phyloP scores from a whole-genome alignment of 2,797 vertebrate genomes.

The Diplodus sargus region DNA sequence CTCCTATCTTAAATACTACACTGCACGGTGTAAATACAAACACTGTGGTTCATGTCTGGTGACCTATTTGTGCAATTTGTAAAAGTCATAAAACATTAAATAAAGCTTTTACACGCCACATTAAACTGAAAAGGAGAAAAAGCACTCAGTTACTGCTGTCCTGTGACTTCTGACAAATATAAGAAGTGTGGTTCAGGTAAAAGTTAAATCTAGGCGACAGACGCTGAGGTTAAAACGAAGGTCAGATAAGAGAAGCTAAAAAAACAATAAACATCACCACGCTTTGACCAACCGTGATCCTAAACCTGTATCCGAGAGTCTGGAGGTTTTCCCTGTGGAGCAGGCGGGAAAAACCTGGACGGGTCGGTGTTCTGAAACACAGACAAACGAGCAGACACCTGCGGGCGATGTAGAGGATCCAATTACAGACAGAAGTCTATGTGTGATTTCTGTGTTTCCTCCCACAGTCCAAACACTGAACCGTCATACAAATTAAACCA shows the following conservation, averaged over 20 bases:
- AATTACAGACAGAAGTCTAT: background rate
- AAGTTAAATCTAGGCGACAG: background rate
- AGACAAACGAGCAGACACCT: slow-evolving; percentile 21
- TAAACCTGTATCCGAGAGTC: slow-evolving; percentile 9
- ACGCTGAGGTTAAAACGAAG: background rate
- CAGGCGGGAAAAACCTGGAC: background rate
- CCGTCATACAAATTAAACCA: background rate
- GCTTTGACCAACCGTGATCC: background rate
- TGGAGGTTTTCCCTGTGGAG: slow-evolving; percentile 1
- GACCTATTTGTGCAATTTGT: background rate
- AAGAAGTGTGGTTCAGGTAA: background rate
- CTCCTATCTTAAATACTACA: background rate
- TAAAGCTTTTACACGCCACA: background rate
- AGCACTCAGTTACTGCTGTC: background rate
- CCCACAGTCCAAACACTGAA: slow-evolving; percentile 1
- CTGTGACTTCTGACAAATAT: background rate
- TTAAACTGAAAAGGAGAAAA: background rate
- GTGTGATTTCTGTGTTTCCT: background rate
- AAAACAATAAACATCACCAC: background rate
- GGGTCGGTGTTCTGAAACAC: background rate
- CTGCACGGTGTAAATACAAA: background rate
- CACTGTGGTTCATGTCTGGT: background rate
- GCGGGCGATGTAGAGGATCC: slow-evolving; percentile 5
- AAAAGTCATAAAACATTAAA: background rate
- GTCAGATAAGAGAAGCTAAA: background rate